phyloP scores from a whole-genome alignment of 1,140 invertebrate genomes.

The Leptinotarsa texana region DNA sequence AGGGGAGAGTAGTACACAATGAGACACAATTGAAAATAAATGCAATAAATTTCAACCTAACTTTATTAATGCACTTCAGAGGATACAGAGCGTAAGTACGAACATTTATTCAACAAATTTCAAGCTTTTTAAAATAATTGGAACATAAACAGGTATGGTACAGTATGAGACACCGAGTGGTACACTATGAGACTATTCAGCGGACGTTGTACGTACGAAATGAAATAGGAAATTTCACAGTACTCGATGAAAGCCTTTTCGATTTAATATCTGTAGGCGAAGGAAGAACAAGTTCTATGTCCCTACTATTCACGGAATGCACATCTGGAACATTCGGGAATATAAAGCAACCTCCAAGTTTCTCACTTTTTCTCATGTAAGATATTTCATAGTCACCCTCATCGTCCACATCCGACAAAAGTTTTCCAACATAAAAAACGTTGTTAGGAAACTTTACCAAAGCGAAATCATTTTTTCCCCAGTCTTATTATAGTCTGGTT shows the following conservation, averaged over 20 bases:
- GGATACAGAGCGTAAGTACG: background rate
- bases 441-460: conserved; percentile 3
- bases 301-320: background rate
- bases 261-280: background rate
- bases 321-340: background rate
- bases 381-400: background rate
- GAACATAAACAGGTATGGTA: background rate
- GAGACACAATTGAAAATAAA: conserved; percentile 1
- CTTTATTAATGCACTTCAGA: background rate
- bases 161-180: background rate
- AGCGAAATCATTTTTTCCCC: background rate
- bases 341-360: conserved; percentile 3
- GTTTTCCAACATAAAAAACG: background rate
- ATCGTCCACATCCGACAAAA: background rate
- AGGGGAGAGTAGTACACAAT: conserved; percentile 2
- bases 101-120: conserved; percentile 1
- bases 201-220: background rate
- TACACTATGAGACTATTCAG: background rate
- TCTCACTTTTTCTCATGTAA: conserved; percentile 3
- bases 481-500: conserved; percentile 3
- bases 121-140: background rate
- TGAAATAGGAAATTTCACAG: background rate
- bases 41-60: background rate
- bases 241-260: background rate
- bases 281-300: background rate